A percentile compares a stretch with the other conserved stretches of the same genome.
phyloP scores from a whole-genome alignment of 2,888 invertebrate genomes.

The Tenthredo mesomela region DNA sequence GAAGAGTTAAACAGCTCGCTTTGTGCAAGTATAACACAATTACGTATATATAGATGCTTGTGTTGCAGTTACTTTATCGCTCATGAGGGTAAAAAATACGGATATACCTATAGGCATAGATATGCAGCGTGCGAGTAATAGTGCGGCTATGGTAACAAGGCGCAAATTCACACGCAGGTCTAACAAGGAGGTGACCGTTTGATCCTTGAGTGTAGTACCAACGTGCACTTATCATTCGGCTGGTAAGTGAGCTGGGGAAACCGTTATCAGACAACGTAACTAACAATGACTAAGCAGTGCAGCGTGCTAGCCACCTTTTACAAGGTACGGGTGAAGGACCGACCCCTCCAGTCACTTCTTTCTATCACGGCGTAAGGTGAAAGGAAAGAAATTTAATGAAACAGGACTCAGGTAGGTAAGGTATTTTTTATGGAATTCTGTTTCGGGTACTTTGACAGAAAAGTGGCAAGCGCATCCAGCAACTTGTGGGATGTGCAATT shows the following conservation, averaged over 20 bases:
- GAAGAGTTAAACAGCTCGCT: not conserved
- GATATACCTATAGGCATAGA: not conserved
- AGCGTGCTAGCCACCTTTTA: constrained; percentile 29
- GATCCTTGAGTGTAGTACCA: constrained; percentile 18
- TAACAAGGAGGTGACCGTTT: constrained; percentile 17
- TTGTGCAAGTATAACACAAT: not conserved
- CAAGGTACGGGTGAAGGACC: constrained; percentile 36
- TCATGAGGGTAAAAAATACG: not conserved
- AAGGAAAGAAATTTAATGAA: constrained; percentile 6
- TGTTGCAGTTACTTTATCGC: constrained; percentile 5
- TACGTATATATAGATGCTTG: not conserved
- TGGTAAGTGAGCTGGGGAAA: constrained; percentile 46
- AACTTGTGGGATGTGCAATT: not conserved
- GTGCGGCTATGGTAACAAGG: not conserved
- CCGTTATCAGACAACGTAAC: constrained; percentile 37
- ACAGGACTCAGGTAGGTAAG: not conserved
- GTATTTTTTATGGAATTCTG: not conserved
- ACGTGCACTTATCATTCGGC: constrained; percentile 41
- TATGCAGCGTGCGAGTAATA: not conserved
- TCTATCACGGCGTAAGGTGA: not conserved
- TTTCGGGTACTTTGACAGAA: not conserved
- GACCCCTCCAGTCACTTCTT: constrained; percentile 28
- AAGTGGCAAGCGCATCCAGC: not conserved
- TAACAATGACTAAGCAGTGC: constrained; percentile 39
- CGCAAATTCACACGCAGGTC: not conserved